These are phyloP conservation scores for Drosophila dives DNA, from an alignment of 2,888 invertebrate species.

Conservation along the genomic window DNA sequence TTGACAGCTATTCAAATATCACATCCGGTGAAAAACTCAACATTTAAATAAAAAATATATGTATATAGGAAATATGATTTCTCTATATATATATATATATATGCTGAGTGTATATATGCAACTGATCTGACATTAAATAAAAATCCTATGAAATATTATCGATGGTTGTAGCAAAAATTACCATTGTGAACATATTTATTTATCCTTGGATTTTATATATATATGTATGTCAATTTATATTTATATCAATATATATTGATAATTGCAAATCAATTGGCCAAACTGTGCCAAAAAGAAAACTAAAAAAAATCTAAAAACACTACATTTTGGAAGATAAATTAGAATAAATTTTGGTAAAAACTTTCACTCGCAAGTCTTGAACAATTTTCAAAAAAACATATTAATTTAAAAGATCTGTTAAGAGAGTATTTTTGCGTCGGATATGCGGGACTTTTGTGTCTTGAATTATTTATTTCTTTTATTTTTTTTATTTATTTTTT, in stretches of 20 bases:
- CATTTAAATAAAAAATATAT: not conserved
- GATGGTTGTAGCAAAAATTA: not conserved
- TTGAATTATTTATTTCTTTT: not conserved
- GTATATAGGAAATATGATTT: not conserved
- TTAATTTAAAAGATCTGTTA: no score
- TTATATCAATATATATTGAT: not conserved
- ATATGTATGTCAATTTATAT: no score
- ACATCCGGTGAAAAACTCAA: slow-evolving; percentile 45
- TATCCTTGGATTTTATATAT: not conserved
- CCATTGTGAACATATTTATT: not conserved
- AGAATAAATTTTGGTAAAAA: not conserved
- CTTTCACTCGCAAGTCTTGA: not conserved
- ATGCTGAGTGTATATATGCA: not conserved
- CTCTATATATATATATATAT: not conserved
- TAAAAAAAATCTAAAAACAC: not conserved
- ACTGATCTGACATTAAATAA: not conserved
- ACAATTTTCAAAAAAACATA: no score
- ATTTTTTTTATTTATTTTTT: not conserved
- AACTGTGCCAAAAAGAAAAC: not conserved
- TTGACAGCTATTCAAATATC: slow-evolving; percentile 44
- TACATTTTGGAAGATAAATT: not conserved
- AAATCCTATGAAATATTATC: not conserved
- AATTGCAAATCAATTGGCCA: not conserved
- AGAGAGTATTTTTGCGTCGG: not conserved
- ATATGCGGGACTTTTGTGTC: not conserved